phyloP scores from a whole-genome alignment of 2,888 invertebrate genomes.

The Phyto melanocephala region DNA sequence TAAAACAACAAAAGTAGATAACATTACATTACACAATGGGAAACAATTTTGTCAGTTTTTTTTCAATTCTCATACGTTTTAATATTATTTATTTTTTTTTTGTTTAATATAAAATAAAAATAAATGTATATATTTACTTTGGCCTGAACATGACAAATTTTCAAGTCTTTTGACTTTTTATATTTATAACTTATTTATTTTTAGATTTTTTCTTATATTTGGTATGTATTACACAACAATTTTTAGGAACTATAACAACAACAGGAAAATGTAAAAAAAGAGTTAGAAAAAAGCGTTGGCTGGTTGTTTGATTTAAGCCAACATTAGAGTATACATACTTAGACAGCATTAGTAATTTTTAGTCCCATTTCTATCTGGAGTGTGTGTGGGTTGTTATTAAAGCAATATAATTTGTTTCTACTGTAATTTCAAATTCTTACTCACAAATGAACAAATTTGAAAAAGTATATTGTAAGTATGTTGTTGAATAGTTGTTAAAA shows the following conservation, averaged over 20 bases:
- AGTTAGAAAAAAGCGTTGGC: slow-evolving; percentile 32
- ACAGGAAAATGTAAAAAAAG: background rate
- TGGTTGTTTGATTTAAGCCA: slow-evolving; percentile 32
- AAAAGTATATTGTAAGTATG: background rate
- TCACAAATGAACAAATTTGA: background rate
- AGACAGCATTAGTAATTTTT: slow-evolving; percentile 12
- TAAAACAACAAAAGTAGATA: slow-evolving; percentile 14
- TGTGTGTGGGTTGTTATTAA: slow-evolving; percentile 31
- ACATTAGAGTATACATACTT: background rate
- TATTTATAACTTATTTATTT: slow-evolving; percentile 24
- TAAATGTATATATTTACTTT: slow-evolving; percentile 36
- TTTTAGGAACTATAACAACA: slow-evolving; percentile 27
- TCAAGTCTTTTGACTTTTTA: slow-evolving; percentile 48
- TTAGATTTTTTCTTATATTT: background rate
- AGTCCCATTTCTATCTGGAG: slow-evolving; percentile 30
- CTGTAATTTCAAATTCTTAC: background rate
- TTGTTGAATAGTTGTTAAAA: slow-evolving; percentile 27
- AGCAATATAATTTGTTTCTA: background rate
- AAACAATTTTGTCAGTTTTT: slow-evolving; percentile 33
- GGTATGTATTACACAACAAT: slow-evolving; percentile 23
- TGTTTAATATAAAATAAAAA: background rate
- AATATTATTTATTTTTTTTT: background rate
- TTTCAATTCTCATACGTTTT: background rate
- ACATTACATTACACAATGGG: slow-evolving; percentile 56
- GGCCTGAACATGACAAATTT: slow-evolving; percentile 56